Evolutionary conservation across 2,113 vertebrate species (phyloP).

Genomic region (Atractosteus spatula): DNA sequence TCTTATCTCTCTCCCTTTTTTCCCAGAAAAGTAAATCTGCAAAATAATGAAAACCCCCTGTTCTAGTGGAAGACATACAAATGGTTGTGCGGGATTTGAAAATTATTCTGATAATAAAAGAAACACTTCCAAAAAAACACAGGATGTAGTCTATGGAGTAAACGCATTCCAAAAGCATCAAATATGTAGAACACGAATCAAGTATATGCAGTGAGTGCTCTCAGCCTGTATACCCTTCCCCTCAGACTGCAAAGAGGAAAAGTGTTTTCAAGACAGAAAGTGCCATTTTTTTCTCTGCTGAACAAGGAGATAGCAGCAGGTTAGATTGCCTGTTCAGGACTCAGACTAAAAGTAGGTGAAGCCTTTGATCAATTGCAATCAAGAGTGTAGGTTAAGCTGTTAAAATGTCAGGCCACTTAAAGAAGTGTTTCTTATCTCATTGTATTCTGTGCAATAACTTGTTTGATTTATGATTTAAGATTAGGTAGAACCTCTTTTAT

Average conservation of each 20-base stretch:
- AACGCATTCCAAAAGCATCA: no score
- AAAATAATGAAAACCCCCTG: no score
- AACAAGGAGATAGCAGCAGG: conserved; percentile 10
- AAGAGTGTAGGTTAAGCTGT: conserved; percentile 32
- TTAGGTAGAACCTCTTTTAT: no score
- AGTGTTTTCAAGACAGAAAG: conserved; percentile 34
- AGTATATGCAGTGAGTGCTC: no score
- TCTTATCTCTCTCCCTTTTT: conserved; percentile 40
- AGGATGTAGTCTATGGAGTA: no score
- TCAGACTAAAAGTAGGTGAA: conserved; percentile 45
- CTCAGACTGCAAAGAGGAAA: no score
- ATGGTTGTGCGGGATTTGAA: no score
- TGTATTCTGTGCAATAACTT: background rate
- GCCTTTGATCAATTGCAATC: conserved; percentile 53
- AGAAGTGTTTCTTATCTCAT: conserved; percentile 49
- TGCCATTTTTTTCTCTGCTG: conserved; percentile 33
- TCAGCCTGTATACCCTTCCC: no score
- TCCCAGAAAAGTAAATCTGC: background rate
- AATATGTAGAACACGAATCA: no score
- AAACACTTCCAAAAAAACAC: no score
- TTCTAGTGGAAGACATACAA: background rate
- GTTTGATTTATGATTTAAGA: no score
- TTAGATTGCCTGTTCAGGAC: conserved; percentile 55
- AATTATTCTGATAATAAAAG: no score
- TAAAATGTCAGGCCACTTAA: conserved; percentile 35